Evolutionary conservation across 2,797 vertebrate species (phyloP).

Genomic region (Pseudopleuronectes americanus): DNA sequence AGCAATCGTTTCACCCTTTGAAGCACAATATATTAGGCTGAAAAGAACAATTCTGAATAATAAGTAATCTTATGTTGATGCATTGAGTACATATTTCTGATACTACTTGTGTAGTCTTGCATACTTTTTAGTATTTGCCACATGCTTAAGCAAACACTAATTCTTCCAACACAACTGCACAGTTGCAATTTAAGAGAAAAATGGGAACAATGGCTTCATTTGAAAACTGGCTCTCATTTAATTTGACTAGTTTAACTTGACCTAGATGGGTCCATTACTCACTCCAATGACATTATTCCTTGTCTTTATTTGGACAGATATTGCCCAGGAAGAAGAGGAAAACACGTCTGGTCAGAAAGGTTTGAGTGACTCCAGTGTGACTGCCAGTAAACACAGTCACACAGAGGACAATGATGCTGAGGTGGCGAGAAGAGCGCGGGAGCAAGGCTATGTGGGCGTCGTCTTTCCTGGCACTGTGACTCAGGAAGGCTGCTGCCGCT

Average conservation of each 20-base stretch:
- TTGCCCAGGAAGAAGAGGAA: slow-evolving; percentile 15
- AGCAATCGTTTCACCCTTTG: too few species aligned
- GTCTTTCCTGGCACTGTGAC: slow-evolving; percentile 88
- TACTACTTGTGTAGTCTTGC: too few species aligned
- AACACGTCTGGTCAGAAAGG: slow-evolving; percentile 7
- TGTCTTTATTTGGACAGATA: slow-evolving; percentile 51
- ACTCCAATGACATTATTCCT: slow-evolving; percentile 20
- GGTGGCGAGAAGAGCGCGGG: slow-evolving; percentile 63
- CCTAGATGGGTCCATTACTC: neutral
- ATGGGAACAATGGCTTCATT: neutral
- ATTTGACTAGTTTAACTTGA: slow-evolving; percentile 15
- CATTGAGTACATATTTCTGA: too few species aligned
- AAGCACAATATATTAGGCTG: too few species aligned
- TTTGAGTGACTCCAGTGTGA: slow-evolving; percentile 9
- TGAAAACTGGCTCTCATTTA: neutral
- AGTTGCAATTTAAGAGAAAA: neutral
- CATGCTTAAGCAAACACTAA: neutral
- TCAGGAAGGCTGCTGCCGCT: slow-evolving; percentile 89
- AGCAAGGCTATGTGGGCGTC: slow-evolving; percentile 83
- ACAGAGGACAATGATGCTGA: slow-evolving; percentile 66
- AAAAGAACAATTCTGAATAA: neutral
- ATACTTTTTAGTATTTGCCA: too few species aligned
- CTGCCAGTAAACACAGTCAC: slow-evolving; percentile 11
- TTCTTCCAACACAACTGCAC: neutral
- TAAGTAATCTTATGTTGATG: neutral